phyloP scores from a whole-genome alignment of 2,888 invertebrate genomes.

The Ceraclea dissimilis region DNA sequence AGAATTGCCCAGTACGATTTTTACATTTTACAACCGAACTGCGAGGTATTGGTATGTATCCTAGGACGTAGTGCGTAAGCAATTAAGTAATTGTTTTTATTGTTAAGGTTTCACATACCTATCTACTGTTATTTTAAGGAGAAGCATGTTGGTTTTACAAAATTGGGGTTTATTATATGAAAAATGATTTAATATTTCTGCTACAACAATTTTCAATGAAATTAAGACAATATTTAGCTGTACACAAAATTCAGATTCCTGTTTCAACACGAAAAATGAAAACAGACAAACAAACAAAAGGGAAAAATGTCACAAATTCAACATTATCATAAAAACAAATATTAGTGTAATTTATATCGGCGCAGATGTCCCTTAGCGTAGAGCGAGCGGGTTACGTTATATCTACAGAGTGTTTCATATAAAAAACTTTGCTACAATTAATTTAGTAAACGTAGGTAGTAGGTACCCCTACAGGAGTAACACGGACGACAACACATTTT shows the following conservation, averaged over 20 bases:
- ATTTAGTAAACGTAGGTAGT: not conserved
- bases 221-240: too few relatives aligned
- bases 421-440: not conserved
- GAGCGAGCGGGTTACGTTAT: not conserved
- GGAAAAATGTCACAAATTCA: not conserved
- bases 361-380: not conserved
- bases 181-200: too few relatives aligned
- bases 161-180: too few relatives aligned
- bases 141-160: too few relatives aligned
- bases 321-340: not conserved
- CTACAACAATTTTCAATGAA: too few relatives aligned
- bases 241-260: not conserved
- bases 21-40: too few relatives aligned
- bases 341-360: conserved; percentile 1
- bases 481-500: conserved; percentile 1
- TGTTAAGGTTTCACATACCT: too few relatives aligned
- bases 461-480: not conserved
- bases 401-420: not conserved
- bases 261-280: not conserved
- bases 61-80: too few relatives aligned
- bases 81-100: too few relatives aligned
- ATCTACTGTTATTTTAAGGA: too few relatives aligned
- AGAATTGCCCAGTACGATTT: too few relatives aligned
- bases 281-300: not conserved
- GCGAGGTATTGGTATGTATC: too few relatives aligned